Base-by-base conservation (phyloP, 2,888 invertebrate species). In the Taenaris catops region DNA sequence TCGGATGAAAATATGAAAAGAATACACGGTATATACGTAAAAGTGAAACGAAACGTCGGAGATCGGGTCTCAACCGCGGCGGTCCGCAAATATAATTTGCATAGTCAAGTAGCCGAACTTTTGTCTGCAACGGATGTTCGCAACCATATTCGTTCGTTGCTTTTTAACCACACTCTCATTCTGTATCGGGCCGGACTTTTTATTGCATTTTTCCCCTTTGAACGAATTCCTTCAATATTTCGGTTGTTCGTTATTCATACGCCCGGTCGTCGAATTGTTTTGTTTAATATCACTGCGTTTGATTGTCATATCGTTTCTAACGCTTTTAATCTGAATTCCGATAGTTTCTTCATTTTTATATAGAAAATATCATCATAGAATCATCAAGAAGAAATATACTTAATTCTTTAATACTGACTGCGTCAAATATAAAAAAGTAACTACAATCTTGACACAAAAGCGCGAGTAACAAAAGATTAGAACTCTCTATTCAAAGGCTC, bases 41-140 rank as follows among this genome's bases (percentile, higher is more conserved):
- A 78, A 80, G 80, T 78, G 81, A 81, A 87, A 87, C 74, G 87
- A 68, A 84, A 83, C 66, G 79, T 70, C 63, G 73, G 73, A 76
- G 83, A 84, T 84, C 81, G 79, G 69, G 74, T 73, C 78, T 70
- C 73, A 65, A 66, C 64, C 72, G 72, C 67, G 71, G 74, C 74
- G 73, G 87, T 87, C 86, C 73, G 87, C 86, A 87, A 87, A 87
- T 87, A 86, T 86, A 87, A 87, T 87, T 87, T 87, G 87, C 87
- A 87, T 87, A 86, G 81, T 64, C 86, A 86, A 87, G 81, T 87
- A 84, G 81, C 69, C 76, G 56, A 75, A 86, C 80, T 78, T 83
- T 83, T 80, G 86, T 83, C 79, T 83, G 83, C 74, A 70, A 60
- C 81, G 78, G 81, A 79, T 79, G 79, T 78, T 83, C 73, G 75